Evolutionary conservation across 2,888 invertebrate species (phyloP).

Genomic region (Temnothorax unifasciatus): DNA sequence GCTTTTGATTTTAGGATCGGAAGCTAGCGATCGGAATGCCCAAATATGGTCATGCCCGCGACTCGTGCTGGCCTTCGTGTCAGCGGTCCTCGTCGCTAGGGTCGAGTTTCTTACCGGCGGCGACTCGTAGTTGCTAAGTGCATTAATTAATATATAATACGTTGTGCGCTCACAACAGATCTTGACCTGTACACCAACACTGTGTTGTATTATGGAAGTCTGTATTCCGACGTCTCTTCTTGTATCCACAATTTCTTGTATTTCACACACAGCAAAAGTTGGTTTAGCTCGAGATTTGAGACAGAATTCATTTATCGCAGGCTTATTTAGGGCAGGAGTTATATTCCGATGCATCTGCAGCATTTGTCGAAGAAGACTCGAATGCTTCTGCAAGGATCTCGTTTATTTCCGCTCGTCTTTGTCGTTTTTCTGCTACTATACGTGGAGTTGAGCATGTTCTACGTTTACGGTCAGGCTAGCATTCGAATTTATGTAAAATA

Average conservation of each 20-base stretch:
- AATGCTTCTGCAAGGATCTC: neutral
- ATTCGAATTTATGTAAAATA: neutral
- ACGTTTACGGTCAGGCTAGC: neutral
- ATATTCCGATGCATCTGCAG: neutral
- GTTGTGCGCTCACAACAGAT: no score
- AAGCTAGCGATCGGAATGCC: no score
- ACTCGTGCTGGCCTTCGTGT: no score
- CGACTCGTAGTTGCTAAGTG: no score
- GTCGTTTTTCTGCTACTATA: neutral
- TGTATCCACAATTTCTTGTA: neutral
- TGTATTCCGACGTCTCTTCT: constrained; percentile 2
- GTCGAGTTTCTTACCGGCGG: no score
- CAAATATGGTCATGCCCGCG: no score
- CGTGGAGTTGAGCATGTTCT: neutral
- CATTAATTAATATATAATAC: no score
- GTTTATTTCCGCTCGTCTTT: neutral
- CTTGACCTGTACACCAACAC: neutral
- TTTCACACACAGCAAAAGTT: neutral
- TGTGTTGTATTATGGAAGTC: neutral
- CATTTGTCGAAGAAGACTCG: neutral
- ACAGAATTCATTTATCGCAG: neutral
- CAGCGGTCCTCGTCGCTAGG: no score
- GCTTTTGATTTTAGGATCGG: no score
- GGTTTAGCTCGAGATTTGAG: neutral
- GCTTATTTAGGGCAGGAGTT: neutral